Evolutionary conservation across 1,140 invertebrate genomes (phyloP), one percentile per base, ranked within the genome.

Genomic region (Drosophila azteca): DNA sequence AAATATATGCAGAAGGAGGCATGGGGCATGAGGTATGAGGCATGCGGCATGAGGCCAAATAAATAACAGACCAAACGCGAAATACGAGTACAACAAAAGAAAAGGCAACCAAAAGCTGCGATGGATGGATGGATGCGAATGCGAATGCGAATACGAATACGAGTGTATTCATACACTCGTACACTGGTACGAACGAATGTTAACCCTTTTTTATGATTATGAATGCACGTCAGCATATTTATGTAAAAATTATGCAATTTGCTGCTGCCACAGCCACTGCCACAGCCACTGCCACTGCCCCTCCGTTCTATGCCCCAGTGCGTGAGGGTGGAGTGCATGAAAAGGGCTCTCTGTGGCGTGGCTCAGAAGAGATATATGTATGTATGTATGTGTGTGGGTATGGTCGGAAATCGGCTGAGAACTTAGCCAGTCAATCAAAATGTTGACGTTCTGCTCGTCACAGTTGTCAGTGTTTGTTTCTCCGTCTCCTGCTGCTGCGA

Each of bases 241-340:
- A 88, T 88, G 83, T 89, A 88, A 88, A 88, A 88, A 88, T 83
- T 88, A 88, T 88, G 83, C 83, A 88, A 88, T 88, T 88, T 88
- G 83, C 83, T 88, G 84, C 83, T 69, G 77, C 72, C 70, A 66
- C 64, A 74, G 11, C 35, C 11, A 13, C 35, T 13, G 11, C 9
- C 11, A 11, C 31, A 35, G 8, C 31, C 31, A 11, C 1, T 5
- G 11, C 24, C 4, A 0, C 24, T 26, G 24, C 24, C 24, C 4
- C 24, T 20, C 17, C 81, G 81, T 85, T 79, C 82, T 63, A 64
- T 71, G 75, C 62, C 35, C 15, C 20, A 60, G 44, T 63, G 49
- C 59, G 64, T 41, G 51, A 24, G 48, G 55, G 53, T 46, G 24
- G n/a, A 15, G n/a, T 5, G 39, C 7, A 20, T 29, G 11, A 11